Conservation (phyloP, 2,888 invertebrate species). For the Therioaphis trifolii region DNA sequence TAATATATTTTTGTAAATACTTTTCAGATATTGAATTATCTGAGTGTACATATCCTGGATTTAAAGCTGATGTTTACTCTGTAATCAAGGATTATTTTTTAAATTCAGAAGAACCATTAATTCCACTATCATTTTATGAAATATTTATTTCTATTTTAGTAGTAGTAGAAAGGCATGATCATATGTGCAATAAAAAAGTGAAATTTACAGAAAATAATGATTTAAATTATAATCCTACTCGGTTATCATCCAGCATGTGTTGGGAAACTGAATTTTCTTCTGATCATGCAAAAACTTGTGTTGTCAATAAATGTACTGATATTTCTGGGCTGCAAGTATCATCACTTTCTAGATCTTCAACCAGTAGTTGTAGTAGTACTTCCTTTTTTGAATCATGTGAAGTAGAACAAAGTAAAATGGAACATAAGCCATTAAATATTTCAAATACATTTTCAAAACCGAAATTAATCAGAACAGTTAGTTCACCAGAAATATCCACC, state of each 20-base stretch:
- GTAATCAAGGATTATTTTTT: constrained; percentile 60
- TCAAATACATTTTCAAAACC: constrained; percentile 35
- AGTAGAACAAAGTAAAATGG: constrained; percentile 58
- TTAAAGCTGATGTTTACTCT: constrained; percentile 54
- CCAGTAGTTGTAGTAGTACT: constrained; percentile 51
- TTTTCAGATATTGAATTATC: constrained; percentile 44
- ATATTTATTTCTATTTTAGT: constrained; percentile 57
- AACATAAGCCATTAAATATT: constrained; percentile 50
- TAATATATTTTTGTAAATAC: neutral
- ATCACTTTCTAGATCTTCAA: constrained; percentile 31
- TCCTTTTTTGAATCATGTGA: constrained; percentile 61
- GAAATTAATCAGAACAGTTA: constrained; percentile 42
- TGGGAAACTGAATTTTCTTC: constrained; percentile 42
- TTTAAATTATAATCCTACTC: neutral
- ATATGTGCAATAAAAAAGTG: constrained; percentile 34
- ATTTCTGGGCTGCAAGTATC: constrained; percentile 16
- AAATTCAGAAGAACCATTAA: constrained; percentile 56
- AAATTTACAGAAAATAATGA: constrained; percentile 14
- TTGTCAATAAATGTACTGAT: constrained; percentile 50
- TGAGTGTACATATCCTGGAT: constrained; percentile 53
- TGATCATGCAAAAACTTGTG: constrained; percentile 18
- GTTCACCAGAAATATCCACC: constrained; percentile 58
- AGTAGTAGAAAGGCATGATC: constrained; percentile 56
- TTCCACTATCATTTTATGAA: constrained; percentile 51
- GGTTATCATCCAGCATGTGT: constrained; percentile 13